Percentiles rank a stretch among this genome's conserved stretches.
phyloP scores from a whole-genome alignment of 37 sponge, comb jelly and placozoan species.

The Bolinopsis microptera region DNA sequence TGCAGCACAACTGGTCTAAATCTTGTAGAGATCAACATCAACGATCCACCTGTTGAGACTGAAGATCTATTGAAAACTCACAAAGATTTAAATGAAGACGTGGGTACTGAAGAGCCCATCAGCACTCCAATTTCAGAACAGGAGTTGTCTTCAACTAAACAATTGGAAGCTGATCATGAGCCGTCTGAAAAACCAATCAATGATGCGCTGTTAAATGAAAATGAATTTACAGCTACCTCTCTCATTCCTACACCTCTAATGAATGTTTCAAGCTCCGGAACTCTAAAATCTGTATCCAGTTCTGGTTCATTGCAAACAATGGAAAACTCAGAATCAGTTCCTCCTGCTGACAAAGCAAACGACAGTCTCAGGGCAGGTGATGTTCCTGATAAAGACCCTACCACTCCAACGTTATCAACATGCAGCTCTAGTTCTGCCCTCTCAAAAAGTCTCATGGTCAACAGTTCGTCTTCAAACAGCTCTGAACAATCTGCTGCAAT shows the following conservation, averaged over 20 bases:
- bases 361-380: too few species aligned
- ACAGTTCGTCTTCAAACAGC: conserved; percentile 20
- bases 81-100: neutral
- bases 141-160: too few species aligned
- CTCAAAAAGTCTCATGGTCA: conserved; percentile 8
- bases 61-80: neutral
- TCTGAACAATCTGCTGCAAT: neutral
- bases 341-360: too few species aligned
- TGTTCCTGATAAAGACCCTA: neutral
- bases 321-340: neutral
- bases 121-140: too few species aligned
- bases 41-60: too few species aligned
- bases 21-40: too few species aligned
- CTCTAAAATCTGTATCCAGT: conserved; percentile 25
- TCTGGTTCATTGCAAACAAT: neutral
- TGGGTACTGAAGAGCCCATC: too few species aligned
- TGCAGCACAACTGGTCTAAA: too few species aligned
- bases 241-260: neutral
- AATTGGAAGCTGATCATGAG: too few species aligned
- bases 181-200: too few species aligned
- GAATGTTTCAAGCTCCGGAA: neutral
- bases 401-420: neutral
- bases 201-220: too few species aligned
- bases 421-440: neutral
- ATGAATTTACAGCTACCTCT: neutral